A percentile compares a stretch with the other conserved stretches of the same genome.
Evolutionary conservation across 2,113 vertebrate species (phyloP).

Genomic region (Macaca mulatta): DNA sequence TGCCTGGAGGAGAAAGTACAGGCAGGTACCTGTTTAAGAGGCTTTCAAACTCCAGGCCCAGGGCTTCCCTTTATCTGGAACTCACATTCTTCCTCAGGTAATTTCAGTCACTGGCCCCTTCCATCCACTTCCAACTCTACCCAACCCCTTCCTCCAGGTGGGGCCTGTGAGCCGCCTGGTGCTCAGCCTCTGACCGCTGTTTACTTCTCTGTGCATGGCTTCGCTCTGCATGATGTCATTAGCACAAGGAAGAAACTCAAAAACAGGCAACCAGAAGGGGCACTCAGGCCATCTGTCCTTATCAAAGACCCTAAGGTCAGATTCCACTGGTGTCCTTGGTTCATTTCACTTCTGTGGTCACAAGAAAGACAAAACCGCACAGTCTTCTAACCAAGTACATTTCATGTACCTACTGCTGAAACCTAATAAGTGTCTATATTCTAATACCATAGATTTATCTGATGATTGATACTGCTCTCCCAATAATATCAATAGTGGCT

Average conservation of each 20-base stretch:
- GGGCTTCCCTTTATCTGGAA: not conserved
- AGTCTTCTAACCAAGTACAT: not conserved
- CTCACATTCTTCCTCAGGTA: not conserved
- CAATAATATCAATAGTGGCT: not conserved
- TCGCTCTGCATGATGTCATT: not conserved
- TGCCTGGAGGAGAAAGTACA: not conserved
- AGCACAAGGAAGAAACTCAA: not conserved
- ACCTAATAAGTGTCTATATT: not conserved
- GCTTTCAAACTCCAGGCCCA: not conserved
- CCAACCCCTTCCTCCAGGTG: not conserved
- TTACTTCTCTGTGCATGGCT: not conserved
- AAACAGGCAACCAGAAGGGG: not conserved
- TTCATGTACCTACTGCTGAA: not conserved
- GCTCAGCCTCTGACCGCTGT: not conserved
- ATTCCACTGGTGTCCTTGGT: not conserved
- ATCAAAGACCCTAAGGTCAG: not conserved
- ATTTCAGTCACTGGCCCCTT: not conserved
- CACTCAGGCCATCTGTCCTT: not conserved
- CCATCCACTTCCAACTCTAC: not conserved
- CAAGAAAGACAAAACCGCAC: not conserved
- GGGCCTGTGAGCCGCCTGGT: not conserved
- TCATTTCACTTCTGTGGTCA: not conserved
- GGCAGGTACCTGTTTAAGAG: not conserved
- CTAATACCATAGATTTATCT: not conserved
- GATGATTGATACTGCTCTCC: not conserved